Percentiles rank a stretch among this genome's conserved stretches.
Conservation (phyloP, 1,140 invertebrate species). For the Theocolax elegans region DNA sequence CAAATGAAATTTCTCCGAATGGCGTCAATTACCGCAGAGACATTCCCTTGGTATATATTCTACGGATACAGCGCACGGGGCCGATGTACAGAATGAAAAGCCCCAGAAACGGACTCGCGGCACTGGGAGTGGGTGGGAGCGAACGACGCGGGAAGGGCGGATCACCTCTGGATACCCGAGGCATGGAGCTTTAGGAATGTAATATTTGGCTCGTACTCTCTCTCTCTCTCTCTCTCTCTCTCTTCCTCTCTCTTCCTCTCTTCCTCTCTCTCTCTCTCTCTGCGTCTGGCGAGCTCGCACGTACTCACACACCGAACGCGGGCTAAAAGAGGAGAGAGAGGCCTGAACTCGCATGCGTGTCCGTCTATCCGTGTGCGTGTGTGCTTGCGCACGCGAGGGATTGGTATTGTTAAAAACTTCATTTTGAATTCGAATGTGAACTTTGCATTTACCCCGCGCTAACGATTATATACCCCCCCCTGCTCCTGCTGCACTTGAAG, state of each 20-base stretch:
- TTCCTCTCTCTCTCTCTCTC: not conserved
- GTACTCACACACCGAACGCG: not conserved
- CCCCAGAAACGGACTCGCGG: not conserved
- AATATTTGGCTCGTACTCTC: slow-evolving; percentile 28
- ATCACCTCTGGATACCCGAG: not conserved
- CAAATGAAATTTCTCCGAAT: slow-evolving; percentile 38
- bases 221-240: not conserved
- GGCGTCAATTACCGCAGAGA: slow-evolving; percentile 29
- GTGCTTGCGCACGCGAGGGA: too few species aligned
- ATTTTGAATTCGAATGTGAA: too few species aligned
- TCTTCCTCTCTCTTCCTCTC: not conserved
- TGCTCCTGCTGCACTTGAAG: too few species aligned
- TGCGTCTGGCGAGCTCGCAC: not conserved
- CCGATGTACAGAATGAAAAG: slow-evolving; percentile 19
- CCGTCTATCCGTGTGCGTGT: too few species aligned
- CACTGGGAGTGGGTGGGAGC: not conserved
- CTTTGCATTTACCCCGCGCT: too few species aligned
- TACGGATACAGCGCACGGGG: not conserved
- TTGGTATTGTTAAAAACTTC: too few species aligned
- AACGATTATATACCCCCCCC: too few species aligned
- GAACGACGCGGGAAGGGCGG: slow-evolving; percentile 23
- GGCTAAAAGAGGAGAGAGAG: not conserved
- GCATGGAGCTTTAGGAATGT: slow-evolving; percentile 21
- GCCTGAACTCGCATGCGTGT: too few species aligned
- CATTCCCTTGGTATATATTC: not conserved